A percentile compares a stretch with the other conserved stretches of the same genome.
Conservation (phyloP, 1,140 invertebrate genomes). For the Leptinotarsa lineolata region DNA sequence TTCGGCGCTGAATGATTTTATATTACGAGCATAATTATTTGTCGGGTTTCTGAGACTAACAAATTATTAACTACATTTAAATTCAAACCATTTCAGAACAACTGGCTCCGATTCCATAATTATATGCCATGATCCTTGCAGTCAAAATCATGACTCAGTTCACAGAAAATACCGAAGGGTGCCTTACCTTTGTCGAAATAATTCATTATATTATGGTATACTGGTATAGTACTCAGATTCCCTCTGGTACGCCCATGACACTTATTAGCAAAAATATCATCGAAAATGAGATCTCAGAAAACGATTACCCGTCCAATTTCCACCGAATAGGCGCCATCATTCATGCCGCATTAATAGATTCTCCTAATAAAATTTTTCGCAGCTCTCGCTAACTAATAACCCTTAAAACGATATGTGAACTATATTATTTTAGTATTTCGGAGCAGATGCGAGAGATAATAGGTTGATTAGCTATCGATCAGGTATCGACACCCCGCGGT, state of each 20-base stretch:
- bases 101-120: too few relatives aligned
- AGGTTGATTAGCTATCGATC: constrained; percentile 40
- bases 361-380: constrained; percentile 13
- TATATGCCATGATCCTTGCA: too few relatives aligned
- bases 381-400: constrained; percentile 1
- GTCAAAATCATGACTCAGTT: too few relatives aligned
- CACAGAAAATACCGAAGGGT: too few relatives aligned
- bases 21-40: too few relatives aligned
- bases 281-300: constrained; percentile 13
- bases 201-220: too few relatives aligned
- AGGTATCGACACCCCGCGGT: constrained; percentile 34
- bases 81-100: too few relatives aligned
- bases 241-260: neutral
- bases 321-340: constrained; percentile 5
- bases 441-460: constrained; percentile 38
- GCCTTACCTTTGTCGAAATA: too few relatives aligned
- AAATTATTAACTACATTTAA: too few relatives aligned
- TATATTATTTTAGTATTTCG: constrained; percentile 3
- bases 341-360: constrained; percentile 9
- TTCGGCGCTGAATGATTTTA: too few relatives aligned
- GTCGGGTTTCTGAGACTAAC: too few relatives aligned
- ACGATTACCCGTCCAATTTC: constrained; percentile 13
- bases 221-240: neutral
- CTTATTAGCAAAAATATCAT: constrained; percentile 15
- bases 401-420: constrained; percentile 1